Evolutionary conservation across 2,888 invertebrate species (phyloP).

Genomic region (Leptopilina myrica): DNA sequence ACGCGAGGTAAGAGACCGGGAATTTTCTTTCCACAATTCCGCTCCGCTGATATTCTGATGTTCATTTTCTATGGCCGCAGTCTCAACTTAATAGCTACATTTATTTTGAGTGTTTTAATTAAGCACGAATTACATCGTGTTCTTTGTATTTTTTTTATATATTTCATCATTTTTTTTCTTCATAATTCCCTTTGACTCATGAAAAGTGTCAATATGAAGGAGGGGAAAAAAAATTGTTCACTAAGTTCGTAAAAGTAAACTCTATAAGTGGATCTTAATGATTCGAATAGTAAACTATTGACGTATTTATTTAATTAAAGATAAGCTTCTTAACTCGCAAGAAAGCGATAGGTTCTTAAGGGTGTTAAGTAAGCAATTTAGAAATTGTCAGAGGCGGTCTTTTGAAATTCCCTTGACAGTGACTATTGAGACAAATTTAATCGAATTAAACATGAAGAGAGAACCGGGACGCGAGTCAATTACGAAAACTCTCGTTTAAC

Average conservation of each 20-base stretch:
- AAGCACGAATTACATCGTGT: conserved; percentile 15
- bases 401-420: conserved; percentile 17
- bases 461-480: conserved; percentile 26
- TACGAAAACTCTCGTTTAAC: conserved; percentile 35
- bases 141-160: neutral
- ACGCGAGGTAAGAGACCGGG: conserved; percentile 9
- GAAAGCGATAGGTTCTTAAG: conserved; percentile 14
- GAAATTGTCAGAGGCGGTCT: neutral
- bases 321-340: conserved; percentile 4
- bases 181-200: neutral
- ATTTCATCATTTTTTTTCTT: conserved; percentile 12
- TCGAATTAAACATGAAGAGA: conserved; percentile 23
- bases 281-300: neutral
- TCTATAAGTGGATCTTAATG: too few species aligned
- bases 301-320: conserved; percentile 35
- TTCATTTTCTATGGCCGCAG: conserved; percentile 1
- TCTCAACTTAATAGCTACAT: neutral
- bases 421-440: conserved; percentile 34
- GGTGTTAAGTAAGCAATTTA: conserved; percentile 1
- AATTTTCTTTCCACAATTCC: conserved; percentile 25
- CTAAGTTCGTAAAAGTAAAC: too few species aligned
- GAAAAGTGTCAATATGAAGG: too few species aligned
- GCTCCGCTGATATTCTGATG: conserved; percentile 23
- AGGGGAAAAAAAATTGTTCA: too few species aligned
- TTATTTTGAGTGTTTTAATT: conserved; percentile 20